Percentiles rank a stretch among this genome's conserved stretches.
Conservation (phyloP, 2,797 vertebrate species). For the Sandelia bainsii region DNA sequence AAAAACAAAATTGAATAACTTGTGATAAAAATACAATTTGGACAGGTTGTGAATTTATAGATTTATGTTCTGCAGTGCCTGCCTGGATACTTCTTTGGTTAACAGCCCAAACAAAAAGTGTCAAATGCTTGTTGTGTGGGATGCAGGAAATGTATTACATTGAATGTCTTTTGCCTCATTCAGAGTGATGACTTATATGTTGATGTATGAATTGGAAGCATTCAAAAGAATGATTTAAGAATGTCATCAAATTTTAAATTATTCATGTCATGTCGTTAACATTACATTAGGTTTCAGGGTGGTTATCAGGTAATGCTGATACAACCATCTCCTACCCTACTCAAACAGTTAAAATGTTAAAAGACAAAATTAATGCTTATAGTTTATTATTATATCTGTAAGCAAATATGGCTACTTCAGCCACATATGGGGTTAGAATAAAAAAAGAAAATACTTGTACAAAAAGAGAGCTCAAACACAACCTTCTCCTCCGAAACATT, state of each 20-base stretch:
- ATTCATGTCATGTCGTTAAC: background rate
- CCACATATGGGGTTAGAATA: background rate
- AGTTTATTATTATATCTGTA: background rate
- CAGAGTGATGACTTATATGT: background rate
- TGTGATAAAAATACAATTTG: background rate
- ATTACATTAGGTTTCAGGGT: background rate
- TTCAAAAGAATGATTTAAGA: background rate
- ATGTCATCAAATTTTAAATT: too few relatives aligned
- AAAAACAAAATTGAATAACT: background rate
- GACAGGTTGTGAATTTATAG: background rate
- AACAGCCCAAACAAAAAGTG: background rate
- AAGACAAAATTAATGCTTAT: background rate
- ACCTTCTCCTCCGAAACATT: too few relatives aligned
- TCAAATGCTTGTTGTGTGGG: background rate
- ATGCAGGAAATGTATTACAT: background rate
- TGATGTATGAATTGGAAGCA: background rate
- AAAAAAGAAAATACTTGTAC: too few relatives aligned
- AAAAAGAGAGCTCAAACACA: too few relatives aligned
- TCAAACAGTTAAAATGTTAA: background rate
- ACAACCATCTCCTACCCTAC: background rate
- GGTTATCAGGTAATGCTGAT: background rate
- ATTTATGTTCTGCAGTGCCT: background rate
- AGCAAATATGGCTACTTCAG: background rate
- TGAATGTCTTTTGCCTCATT: background rate
- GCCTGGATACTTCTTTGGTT: background rate